Evolutionary conservation across 2,797 vertebrate species (phyloP), one percentile per base, ranked within the genome.

Genomic region (Alectoris magna): DNA sequence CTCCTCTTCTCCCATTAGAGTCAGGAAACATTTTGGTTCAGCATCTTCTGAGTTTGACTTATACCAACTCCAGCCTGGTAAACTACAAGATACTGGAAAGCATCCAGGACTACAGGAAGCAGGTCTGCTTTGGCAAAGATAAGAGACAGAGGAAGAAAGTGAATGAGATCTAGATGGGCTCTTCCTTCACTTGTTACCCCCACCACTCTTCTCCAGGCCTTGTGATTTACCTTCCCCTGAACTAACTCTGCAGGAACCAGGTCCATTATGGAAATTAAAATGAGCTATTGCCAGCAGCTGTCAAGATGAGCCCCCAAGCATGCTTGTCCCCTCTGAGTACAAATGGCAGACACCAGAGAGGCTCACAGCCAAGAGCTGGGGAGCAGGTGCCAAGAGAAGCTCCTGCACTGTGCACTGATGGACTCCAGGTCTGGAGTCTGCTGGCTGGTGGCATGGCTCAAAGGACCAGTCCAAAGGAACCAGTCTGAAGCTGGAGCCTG

Each of bases 181-280:
- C 75, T 85, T 90, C 90, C 88, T 93, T 93, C 66, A 80, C 86
- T 87, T 87, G 55, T 18, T 10, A 9, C 69, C 49, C 69, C 75
- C 43, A 34, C 10, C 36, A 18, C 60, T 59, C 49, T 77, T 80
- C 38, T 53, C 55, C 70, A 77, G 56, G 39, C 9, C 0, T 5
- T 63, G 51, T 72, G 78, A 97, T 95, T 96, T 93, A 96, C 96
- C 85, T 95, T 84, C 63, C 87, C 91, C 70, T 0, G 3, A 93
- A 83, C 94, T 91, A 89, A 80, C 94, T 91, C 95, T 8, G 18
- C 90, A 92, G 86, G 90, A 97, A 91, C 49, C 75, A 59, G 94
- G 83, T 95, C 95, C 96, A 96, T 97, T 96, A 97, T 51, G 9
- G 92, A 97, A 96, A 97, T 97, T 96, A 96, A 96, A 96, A 86